Base-by-base conservation (phyloP, 2,797 vertebrate genomes). In the Pteronotus mesoamericanus region DNA sequence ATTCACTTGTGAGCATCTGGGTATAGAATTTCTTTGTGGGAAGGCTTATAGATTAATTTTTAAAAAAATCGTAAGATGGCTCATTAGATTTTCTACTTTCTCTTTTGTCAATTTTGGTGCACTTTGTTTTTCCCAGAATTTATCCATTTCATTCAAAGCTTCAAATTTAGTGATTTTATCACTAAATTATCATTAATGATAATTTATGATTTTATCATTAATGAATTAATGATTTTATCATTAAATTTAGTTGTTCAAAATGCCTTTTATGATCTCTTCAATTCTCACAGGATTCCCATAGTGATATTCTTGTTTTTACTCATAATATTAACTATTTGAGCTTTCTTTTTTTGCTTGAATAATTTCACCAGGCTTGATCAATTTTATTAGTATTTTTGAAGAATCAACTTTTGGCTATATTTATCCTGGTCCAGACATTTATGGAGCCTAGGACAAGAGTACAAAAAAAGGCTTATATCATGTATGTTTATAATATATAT, bases 371-470 rank as follows among this genome's bases (percentile, higher is more conserved):
- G 24, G 18, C 85, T 71, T 75, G 51, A 69, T 72, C 55, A 84
- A 29, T 84, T 72, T 92, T 78, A 32, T 66, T 96, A 91, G 22
- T 72, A 55, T 96, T 78, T 95, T 88, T 34, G 92, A 64, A 39
- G 15, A 87, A 61, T 44, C 21, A 55, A n/a, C 32, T 44, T 91
- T 75, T 87, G 77, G 9, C 24, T 64, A 15, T 88, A 34, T 91
- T 78, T 55, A 32, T 46, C 42, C 5, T 86, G 15, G 18, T 48
- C 53, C 34, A n/a, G 53, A 74, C 57, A 57, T 55, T 46, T 66
- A 19, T 39, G 59, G 37, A 64, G 18, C 55, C 22, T 55, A 46
- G 24, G 57, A 29, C 12, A 82, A 66, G 37, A 44, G 11, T 83
- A 75, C 24, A 64, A 44, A 21, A 75, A 22, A 55, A 72, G 24